Evolutionary conservation across 1,140 invertebrate species (phyloP).

Genomic region (Aphis gossypii): DNA sequence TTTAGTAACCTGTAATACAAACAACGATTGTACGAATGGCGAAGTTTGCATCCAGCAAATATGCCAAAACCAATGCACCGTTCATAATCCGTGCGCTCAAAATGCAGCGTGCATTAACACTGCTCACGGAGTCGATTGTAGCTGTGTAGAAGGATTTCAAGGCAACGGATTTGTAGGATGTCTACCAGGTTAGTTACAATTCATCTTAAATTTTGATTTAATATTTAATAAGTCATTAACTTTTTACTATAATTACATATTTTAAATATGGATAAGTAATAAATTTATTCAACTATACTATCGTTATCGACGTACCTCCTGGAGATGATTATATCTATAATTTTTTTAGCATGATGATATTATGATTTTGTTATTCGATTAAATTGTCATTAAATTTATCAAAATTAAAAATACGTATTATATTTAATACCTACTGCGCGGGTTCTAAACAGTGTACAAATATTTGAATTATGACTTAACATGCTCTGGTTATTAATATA

Average conservation of each 20-base stretch:
- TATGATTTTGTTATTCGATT: background rate
- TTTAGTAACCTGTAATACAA: conserved; percentile 78
- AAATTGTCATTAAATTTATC: background rate
- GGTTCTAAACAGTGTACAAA: background rate
- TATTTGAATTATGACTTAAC: background rate
- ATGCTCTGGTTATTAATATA: background rate
- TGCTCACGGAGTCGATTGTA: conserved; percentile 86
- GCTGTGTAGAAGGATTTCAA: conserved; percentile 82
- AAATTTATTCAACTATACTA: background rate
- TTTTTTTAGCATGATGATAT: no score
- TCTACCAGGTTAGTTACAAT: conserved; percentile 71
- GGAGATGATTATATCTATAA: no score
- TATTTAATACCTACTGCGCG: background rate
- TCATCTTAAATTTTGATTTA: background rate
- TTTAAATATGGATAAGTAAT: background rate
- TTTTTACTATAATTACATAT: background rate
- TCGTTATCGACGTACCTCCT: background rate
- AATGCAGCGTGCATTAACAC: conserved; percentile 87
- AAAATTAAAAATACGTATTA: background rate
- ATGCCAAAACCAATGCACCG: conserved; percentile 83
- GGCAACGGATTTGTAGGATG: conserved; percentile 85
- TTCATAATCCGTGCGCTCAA: conserved; percentile 81
- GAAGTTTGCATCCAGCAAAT: conserved; percentile 81
- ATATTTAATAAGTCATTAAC: background rate
- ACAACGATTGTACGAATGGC: conserved; percentile 80